A percentile compares a stretch with the other conserved stretches of the same genome.
These are phyloP conservation scores for Vanacampus margaritifer DNA, from an alignment of 2,113 vertebrate species.

Conservation along the genomic window DNA sequence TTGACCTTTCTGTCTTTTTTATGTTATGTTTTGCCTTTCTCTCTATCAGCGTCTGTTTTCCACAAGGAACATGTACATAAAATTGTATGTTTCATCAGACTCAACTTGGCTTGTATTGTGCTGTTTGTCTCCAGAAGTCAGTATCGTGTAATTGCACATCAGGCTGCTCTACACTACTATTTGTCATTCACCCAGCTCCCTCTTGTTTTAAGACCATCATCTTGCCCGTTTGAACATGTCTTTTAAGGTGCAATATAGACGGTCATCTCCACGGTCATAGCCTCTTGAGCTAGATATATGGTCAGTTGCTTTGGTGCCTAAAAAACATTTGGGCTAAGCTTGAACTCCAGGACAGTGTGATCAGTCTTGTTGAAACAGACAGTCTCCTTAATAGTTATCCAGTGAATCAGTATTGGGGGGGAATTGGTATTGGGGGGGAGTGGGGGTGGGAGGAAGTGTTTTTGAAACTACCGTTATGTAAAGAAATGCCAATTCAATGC, in stretches of 20 bases:
- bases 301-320: too few species aligned
- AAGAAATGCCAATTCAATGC: too few species aligned
- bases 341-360: too few species aligned
- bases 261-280: too few species aligned
- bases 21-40: conserved; percentile 34
- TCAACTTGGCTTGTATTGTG: conserved; percentile 27
- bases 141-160: conserved; percentile 51
- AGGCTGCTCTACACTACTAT: conserved; percentile 40
- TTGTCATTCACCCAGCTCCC: conserved; percentile 36
- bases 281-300: too few species aligned
- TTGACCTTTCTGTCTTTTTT: neutral
- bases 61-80: conserved; percentile 20
- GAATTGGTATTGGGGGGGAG: too few species aligned
- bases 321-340: too few species aligned
- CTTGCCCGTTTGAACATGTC: conserved; percentile 19
- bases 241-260: conserved; percentile 1
- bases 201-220: conserved; percentile 17
- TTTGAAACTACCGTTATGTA: too few species aligned
- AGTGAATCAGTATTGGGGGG: too few species aligned
- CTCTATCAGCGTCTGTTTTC: conserved; percentile 33
- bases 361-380: too few species aligned
- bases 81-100: conserved; percentile 30
- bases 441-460: too few species aligned
- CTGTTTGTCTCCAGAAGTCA: conserved; percentile 37
- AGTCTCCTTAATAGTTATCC: too few species aligned